phyloP scores from a whole-genome alignment of 1,140 invertebrate species.

The Macrostomum lignano region DNA sequence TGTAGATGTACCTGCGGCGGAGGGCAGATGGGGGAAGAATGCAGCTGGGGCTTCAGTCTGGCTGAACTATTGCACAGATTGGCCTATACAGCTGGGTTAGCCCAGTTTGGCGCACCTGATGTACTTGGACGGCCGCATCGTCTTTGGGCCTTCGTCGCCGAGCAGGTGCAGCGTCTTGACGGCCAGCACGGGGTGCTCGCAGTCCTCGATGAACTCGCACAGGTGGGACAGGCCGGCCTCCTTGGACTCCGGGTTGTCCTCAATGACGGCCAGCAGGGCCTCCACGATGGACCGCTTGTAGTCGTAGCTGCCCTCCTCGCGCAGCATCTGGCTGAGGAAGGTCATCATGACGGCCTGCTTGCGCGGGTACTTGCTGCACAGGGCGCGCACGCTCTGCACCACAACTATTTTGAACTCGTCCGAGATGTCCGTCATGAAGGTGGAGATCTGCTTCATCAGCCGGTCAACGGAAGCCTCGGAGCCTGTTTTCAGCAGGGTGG shows the following conservation, averaged over 20 bases:
- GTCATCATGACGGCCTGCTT: slow-evolving; percentile 84
- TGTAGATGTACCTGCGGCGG: slow-evolving; percentile 98
- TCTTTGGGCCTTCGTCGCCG: slow-evolving; percentile 75
- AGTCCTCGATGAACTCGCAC: slow-evolving; percentile 98
- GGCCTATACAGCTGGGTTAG: no score
- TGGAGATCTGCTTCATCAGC: slow-evolving; percentile 89
- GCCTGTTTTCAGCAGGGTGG: slow-evolving; percentile 77
- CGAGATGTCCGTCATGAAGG: slow-evolving; percentile 87
- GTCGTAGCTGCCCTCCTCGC: slow-evolving; percentile 84
- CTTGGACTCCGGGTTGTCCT: slow-evolving; percentile 76
- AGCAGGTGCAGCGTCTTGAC: slow-evolving; percentile 83
- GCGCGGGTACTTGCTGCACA: slow-evolving; percentile 80
- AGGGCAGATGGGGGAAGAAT: no score
- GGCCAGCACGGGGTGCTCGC: slow-evolving; percentile 82
- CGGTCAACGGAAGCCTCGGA: slow-evolving; percentile 81
- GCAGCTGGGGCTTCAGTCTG: no score
- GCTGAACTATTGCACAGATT: no score
- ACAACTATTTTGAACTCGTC: slow-evolving; percentile 98
- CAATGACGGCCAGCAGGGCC: slow-evolving; percentile 84
- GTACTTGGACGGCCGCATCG: slow-evolving; percentile 66
- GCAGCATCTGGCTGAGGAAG: slow-evolving; percentile 72
- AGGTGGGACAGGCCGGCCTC: slow-evolving; percentile 62
- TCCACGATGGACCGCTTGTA: slow-evolving; percentile 95
- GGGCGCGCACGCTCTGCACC: slow-evolving; percentile 46
- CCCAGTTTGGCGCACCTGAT: no score